Base-by-base conservation (phyloP, 1,140 invertebrate species). In the Scaptomyza montana region DNA sequence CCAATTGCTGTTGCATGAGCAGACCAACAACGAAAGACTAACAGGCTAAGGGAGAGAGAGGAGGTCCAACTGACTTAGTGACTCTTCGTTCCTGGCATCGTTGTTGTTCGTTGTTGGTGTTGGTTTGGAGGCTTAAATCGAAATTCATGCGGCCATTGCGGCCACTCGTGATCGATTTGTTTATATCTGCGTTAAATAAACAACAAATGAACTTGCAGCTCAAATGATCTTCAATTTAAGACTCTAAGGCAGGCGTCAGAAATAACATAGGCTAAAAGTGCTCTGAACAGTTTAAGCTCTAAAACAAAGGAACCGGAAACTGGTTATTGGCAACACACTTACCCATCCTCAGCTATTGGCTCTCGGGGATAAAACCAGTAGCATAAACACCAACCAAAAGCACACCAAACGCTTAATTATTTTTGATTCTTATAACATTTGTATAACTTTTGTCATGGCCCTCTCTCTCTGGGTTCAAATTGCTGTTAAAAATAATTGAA, bases 141-240 rank as follows among this genome's bases (percentile, higher is more conserved):
- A 78, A 77, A 86, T 78, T 82, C 80, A 87, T 81, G 70, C 82
- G 67, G 73, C 62, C 68, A 77, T 63, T 80, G 80, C 50, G 64
- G 61, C 70, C 78, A 70, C 65, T 86, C 78, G 82, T 71, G 78
- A 81, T 86, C 82, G 82, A 86, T 86, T 87, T 86, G 82, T 86
- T 87, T 86, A 86, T 87, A 47, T 78, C 78, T 73, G 60, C 65
- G 75, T 81, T 87, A 81, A 81, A 86, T 82, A 86, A 86, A 86
- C 87, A 78, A 74, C 82, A 76, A 81, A 87, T 82, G 68, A 78
- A 87, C 75, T 66, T 75, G 78, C 74, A 85, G 57, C 46, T 61
- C 49, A 43, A 53, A 54, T 45, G 55, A 43, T n/a, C 36, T 28
- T 45, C 28, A 8, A 21, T 54, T 68, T 51, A 51, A 33, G 57